phyloP scores from a whole-genome alignment of 1,140 invertebrate species.

The Drosophila cardini region DNA sequence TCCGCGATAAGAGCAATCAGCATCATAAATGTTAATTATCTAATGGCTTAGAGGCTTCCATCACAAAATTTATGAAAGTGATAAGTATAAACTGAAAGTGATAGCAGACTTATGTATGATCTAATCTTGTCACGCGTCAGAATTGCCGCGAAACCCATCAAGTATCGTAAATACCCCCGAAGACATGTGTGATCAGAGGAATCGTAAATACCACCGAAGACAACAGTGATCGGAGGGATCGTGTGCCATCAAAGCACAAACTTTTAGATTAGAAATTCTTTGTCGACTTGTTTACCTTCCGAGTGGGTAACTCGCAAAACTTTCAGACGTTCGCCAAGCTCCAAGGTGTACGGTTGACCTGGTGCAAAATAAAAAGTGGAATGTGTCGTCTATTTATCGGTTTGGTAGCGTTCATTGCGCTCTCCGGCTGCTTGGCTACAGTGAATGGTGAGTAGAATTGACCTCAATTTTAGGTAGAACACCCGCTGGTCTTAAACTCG shows the following conservation, averaged over 20 bases:
- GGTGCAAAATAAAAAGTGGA: slow-evolving; percentile 30
- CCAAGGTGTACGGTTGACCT: slow-evolving; percentile 50
- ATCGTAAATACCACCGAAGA: slow-evolving; percentile 19
- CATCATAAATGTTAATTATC: slow-evolving; percentile 37
- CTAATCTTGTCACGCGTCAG: slow-evolving; percentile 39
- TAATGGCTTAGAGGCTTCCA: slow-evolving; percentile 33
- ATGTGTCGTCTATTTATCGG: slow-evolving; percentile 55
- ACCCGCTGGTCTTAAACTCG: slow-evolving; percentile 31
- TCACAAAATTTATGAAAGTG: slow-evolving; percentile 42
- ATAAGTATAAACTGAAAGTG: slow-evolving; percentile 26
- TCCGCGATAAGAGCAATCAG: slow-evolving; percentile 36
- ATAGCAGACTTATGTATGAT: slow-evolving; percentile 31
- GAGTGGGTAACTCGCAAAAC: background rate
- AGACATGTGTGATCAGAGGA: slow-evolving; percentile 28
- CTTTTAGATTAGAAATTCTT: slow-evolving; percentile 63
- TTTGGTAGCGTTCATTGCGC: slow-evolving; percentile 39
- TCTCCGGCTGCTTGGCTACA: slow-evolving; percentile 36
- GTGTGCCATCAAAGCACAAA: background rate
- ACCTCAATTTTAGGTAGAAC: slow-evolving; percentile 35
- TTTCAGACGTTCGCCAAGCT: slow-evolving; percentile 64
- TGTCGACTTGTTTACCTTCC: slow-evolving; percentile 37
- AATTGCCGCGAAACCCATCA: slow-evolving; percentile 10
- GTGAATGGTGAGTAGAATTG: slow-evolving; percentile 60
- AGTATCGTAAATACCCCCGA: slow-evolving; percentile 19
- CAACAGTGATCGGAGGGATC: slow-evolving; percentile 37